Percentiles rank a stretch among this genome's conserved stretches.
phyloP scores from a whole-genome alignment of 2,888 invertebrate genomes.

The Ormyrus nitidulus region DNA sequence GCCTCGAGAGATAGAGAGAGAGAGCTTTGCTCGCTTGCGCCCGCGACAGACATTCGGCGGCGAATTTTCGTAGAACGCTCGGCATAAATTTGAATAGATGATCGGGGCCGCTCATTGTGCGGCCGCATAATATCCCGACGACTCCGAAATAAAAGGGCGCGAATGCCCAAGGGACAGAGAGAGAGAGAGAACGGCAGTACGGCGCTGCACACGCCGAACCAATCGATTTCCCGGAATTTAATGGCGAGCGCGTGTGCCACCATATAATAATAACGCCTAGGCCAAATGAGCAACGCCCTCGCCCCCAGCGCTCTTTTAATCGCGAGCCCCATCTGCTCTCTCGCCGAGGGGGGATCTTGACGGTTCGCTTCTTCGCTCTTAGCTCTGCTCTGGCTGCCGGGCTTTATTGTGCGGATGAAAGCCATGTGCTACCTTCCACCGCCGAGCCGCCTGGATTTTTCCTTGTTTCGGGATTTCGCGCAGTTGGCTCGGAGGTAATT shows the following conservation, averaged over 20 bases:
- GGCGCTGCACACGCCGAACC: slow-evolving; percentile 23
- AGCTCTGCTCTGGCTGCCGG: slow-evolving; percentile 30
- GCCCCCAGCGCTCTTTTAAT: slow-evolving; percentile 63
- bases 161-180: slow-evolving; percentile 4
- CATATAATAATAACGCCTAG: slow-evolving; percentile 36
- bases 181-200: too few relatives aligned
- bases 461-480: too few relatives aligned
- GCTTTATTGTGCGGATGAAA: neutral
- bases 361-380: slow-evolving; percentile 66
- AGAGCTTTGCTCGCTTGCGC: too few relatives aligned
- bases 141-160: neutral
- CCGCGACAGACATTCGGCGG: too few relatives aligned
- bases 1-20: too few relatives aligned
- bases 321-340: slow-evolving; percentile 68
- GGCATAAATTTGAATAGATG: slow-evolving; percentile 71
- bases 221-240: slow-evolving; percentile 67
- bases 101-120: slow-evolving; percentile 55
- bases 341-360: slow-evolving; percentile 31
- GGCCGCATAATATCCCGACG: slow-evolving; percentile 44
- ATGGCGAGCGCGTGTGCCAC: slow-evolving; percentile 21
- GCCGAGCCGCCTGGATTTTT: too few relatives aligned
- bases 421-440: neutral
- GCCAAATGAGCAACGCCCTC: slow-evolving; percentile 72
- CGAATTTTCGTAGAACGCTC: slow-evolving; percentile 21
- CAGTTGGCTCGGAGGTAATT: slow-evolving; percentile 11